These are phyloP conservation scores for Leptatherina wallacei DNA, from an alignment of 2,797 vertebrate species.

Conservation along the genomic window DNA sequence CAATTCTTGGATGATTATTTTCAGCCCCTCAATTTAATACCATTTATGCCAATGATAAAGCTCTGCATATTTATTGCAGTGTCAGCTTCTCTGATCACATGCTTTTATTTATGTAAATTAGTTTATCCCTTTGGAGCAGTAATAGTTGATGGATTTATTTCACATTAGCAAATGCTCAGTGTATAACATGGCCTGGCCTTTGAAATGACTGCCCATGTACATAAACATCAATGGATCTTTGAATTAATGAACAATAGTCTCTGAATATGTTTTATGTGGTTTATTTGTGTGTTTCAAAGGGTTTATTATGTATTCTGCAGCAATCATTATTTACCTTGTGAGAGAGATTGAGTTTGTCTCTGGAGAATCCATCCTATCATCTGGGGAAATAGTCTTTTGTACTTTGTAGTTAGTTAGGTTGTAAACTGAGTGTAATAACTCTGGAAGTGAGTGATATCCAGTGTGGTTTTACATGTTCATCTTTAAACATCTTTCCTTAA, in stretches of 20 bases:
- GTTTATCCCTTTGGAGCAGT: constrained; percentile 31
- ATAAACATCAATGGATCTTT: constrained; percentile 28
- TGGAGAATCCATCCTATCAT: neutral
- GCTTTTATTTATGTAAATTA: constrained; percentile 54
- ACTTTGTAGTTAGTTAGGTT: neutral
- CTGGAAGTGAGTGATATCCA: neutral
- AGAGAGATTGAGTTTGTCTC: neutral
- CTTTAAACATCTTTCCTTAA: neutral
- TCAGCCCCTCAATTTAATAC: neutral
- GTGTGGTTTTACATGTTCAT: neutral
- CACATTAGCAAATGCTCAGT: constrained; percentile 29
- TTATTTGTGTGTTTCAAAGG: neutral
- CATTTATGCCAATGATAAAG: constrained; percentile 21
- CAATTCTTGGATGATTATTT: neutral
- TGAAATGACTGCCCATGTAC: constrained; percentile 35
- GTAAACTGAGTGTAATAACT: neutral
- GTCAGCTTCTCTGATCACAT: constrained; percentile 33
- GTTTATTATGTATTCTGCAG: neutral
- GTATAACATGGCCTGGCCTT: constrained; percentile 29
- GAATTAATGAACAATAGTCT: constrained; percentile 22
- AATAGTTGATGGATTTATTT: constrained; percentile 57
- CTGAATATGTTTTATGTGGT: neutral
- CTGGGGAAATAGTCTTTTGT: neutral
- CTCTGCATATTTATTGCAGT: constrained; percentile 26
- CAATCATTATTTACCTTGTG: neutral